Evolutionary conservation across 2,113 vertebrate species (phyloP).

Genomic region (Corythornis madagascariensis): DNA sequence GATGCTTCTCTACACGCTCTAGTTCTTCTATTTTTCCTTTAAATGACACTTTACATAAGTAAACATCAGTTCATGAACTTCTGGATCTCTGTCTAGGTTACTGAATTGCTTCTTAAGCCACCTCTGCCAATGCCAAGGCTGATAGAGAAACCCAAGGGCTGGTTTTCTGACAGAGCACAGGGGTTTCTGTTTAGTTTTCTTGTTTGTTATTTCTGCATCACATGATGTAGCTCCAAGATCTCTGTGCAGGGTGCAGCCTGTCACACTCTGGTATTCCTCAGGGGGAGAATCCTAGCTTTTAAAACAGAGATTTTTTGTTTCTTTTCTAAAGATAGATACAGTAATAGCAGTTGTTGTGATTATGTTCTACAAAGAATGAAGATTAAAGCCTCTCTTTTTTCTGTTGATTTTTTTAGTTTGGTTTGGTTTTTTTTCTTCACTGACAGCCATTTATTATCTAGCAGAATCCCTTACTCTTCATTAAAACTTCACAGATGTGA

Average conservation of each 20-base stretch:
- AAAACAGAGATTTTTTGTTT: neutral
- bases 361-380: neutral
- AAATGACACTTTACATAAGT: neutral
- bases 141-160: neutral
- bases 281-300: neutral
- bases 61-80: neutral
- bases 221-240: neutral
- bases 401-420: neutral
- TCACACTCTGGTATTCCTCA: neutral
- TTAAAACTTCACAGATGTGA: neutral
- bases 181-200: neutral
- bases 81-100: neutral
- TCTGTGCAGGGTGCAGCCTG: neutral
- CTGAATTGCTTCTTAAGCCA: neutral
- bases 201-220: neutral
- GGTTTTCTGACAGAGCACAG: neutral
- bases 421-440: neutral
- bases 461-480: neutral
- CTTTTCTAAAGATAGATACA: neutral
- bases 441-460: neutral
- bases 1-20: neutral
- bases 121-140: neutral
- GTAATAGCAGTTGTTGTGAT: neutral
- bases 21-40: neutral
- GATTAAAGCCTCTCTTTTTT: neutral